These are phyloP conservation scores for Ardeotis arabs DNA, from an alignment of 2,113 vertebrate species.

Conservation along the genomic window DNA sequence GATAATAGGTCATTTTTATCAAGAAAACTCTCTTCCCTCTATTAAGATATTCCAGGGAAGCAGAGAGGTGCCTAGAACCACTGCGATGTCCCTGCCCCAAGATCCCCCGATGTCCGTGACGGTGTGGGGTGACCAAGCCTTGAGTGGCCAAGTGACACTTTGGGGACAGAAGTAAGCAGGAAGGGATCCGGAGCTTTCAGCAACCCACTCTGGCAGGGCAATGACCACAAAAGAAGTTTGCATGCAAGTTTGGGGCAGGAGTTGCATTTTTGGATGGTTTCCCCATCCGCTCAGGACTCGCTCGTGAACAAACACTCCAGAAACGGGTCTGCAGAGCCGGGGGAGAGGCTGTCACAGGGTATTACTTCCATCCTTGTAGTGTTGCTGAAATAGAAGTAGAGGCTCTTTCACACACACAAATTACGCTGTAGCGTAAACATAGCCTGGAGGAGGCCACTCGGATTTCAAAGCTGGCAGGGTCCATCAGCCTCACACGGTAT, in stretches of 20 bases:
- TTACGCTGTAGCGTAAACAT: background rate
- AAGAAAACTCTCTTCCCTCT: background rate
- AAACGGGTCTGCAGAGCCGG: accelerated
- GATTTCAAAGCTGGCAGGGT: conserved; percentile 50
- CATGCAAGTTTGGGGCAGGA: background rate
- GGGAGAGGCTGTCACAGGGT: background rate
- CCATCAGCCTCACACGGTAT: background rate
- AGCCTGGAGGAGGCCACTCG: conserved; percentile 35
- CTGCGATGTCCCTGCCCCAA: background rate
- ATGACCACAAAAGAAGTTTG: background rate
- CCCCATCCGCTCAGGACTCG: accelerated
- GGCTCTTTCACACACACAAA: conserved; percentile 48
- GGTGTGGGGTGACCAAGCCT: background rate
- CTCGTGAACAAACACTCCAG: background rate
- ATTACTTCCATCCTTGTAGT: background rate
- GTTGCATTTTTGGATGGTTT: background rate
- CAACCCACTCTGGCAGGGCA: background rate
- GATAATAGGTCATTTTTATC: background rate
- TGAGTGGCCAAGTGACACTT: background rate
- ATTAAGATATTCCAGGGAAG: background rate
- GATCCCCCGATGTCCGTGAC: accelerated
- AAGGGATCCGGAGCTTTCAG: background rate
- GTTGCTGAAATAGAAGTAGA: conserved; percentile 27
- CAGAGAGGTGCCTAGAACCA: background rate
- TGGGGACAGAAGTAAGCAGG: background rate